A percentile compares a stretch with the other conserved stretches of the same genome.
Conservation (phyloP, 2,113 vertebrate species). For the Apus apus region DNA sequence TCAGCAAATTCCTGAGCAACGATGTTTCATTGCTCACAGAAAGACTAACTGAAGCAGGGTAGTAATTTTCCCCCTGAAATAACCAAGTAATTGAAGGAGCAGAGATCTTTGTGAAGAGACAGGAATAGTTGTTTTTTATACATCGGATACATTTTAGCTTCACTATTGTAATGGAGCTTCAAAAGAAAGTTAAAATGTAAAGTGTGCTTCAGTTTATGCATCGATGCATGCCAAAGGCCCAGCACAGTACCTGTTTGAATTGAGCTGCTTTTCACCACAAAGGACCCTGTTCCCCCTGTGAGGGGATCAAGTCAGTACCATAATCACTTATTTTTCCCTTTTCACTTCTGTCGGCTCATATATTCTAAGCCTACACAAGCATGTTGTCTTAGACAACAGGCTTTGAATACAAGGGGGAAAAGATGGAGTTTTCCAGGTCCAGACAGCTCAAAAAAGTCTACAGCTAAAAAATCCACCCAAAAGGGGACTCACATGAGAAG, state of each 20-base stretch:
- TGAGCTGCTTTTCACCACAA: not conserved
- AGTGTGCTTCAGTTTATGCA: not conserved
- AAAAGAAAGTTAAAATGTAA: not conserved
- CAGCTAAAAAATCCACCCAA: not conserved
- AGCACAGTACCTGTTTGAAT: not conserved
- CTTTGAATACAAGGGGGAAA: slow-evolving; percentile 29
- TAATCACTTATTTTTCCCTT: not conserved
- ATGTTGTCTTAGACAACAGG: not conserved
- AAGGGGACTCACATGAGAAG: not conserved
- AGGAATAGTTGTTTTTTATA: fast-evolving
- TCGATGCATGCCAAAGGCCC: not conserved
- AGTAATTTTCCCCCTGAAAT: slow-evolving; percentile 63
- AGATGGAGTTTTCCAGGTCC: not conserved
- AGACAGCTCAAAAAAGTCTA: not conserved
- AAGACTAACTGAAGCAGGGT: slow-evolving; percentile 37
- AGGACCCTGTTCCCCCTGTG: not conserved
- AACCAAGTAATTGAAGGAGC: slow-evolving; percentile 55
- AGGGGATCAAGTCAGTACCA: fast-evolving
- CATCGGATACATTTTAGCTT: not conserved
- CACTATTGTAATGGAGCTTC: fast-evolving
- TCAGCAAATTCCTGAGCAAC: slow-evolving; percentile 58
- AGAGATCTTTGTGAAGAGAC: slow-evolving; percentile 13
- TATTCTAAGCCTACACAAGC: not conserved
- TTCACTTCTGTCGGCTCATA: not conserved
- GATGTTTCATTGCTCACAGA: slow-evolving; percentile 57